These are phyloP conservation scores for Oedothorax gibbosus DNA, from an alignment of 1,140 invertebrate species.

Conservation along the genomic window DNA sequence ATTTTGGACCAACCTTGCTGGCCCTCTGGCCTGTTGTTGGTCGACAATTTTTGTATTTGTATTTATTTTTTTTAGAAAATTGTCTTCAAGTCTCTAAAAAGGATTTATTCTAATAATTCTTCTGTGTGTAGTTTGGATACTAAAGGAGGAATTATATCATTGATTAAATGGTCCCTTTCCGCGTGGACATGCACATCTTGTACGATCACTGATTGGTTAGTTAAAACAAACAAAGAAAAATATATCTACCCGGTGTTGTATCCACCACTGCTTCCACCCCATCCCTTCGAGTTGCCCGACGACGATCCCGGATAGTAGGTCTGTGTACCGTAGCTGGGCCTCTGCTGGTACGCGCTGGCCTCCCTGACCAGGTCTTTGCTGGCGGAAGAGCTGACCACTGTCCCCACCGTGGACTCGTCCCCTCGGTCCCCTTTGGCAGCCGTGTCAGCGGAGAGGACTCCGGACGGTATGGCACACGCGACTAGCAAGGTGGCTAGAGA, in stretches of 20 bases:
- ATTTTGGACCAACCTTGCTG: too few species aligned
- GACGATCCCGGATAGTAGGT: slow-evolving; percentile 2
- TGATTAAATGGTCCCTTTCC: too few species aligned
- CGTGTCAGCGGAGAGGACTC: not conserved
- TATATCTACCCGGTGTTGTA: not conserved
- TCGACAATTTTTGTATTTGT: too few species aligned
- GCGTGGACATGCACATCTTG: too few species aligned
- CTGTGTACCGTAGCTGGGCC: slow-evolving; percentile 28
- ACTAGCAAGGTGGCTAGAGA: not conserved
- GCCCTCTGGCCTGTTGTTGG: too few species aligned
- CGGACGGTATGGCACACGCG: not conserved
- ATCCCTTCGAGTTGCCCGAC: slow-evolving; percentile 10
- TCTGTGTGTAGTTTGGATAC: too few species aligned
- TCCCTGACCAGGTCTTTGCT: slow-evolving; percentile 33
- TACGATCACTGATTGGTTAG: too few species aligned
- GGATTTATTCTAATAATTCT: too few species aligned
- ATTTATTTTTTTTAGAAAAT: too few species aligned
- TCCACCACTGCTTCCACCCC: not conserved
- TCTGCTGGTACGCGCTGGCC: slow-evolving; percentile 13
- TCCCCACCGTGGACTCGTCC: not conserved
- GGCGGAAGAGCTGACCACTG: slow-evolving; percentile 9
- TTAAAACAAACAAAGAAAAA: too few species aligned
- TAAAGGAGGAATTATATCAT: too few species aligned
- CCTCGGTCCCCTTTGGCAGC: slow-evolving; percentile 33
- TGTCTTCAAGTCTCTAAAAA: too few species aligned